Conservation (phyloP, 1,140 invertebrate genomes). For the Choristoneura fumiferana region DNA sequence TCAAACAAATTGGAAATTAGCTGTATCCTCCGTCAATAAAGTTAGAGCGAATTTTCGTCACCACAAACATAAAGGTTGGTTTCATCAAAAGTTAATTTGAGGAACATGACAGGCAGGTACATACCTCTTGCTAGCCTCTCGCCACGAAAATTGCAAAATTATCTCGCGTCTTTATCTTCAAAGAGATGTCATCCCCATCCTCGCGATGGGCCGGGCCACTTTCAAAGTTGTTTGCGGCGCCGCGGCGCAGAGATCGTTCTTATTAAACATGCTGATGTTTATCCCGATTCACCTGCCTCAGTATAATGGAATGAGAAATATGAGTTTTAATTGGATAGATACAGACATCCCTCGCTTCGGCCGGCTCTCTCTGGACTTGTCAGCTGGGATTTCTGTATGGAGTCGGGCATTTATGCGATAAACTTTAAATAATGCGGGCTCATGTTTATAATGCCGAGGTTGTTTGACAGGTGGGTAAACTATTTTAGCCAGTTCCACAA, state of each 20-base stretch:
- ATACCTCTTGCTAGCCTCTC: slow-evolving; percentile 50
- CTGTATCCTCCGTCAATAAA: slow-evolving; percentile 21
- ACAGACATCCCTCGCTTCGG: slow-evolving; percentile 1
- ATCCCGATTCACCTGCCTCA: slow-evolving; percentile 51
- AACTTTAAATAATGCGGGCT: slow-evolving; percentile 19
- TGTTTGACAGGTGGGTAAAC: slow-evolving; percentile 16
- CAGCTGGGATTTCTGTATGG: slow-evolving; percentile 4
- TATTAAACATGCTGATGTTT: slow-evolving; percentile 64
- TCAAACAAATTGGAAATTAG: slow-evolving; percentile 32
- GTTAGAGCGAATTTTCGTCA: slow-evolving; percentile 33
- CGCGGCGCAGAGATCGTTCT: slow-evolving; percentile 48
- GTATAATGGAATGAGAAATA: slow-evolving; percentile 45
- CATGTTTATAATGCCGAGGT: slow-evolving; percentile 13
- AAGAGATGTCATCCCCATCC: slow-evolving; percentile 75
- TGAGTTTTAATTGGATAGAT: slow-evolving; percentile 44
- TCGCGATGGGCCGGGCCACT: slow-evolving; percentile 50
- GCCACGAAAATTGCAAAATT: slow-evolving; percentile 73
- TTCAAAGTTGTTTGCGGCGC: slow-evolving; percentile 68
- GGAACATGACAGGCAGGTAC: slow-evolving; percentile 57
- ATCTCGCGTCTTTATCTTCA: slow-evolving; percentile 74
- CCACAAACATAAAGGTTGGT: slow-evolving; percentile 40
- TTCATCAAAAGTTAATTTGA: slow-evolving; percentile 66
- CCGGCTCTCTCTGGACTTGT: slow-evolving; percentile 3
- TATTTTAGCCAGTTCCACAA: slow-evolving; percentile 13
- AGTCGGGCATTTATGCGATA: slow-evolving; percentile 15